Evolutionary conservation across 1,140 invertebrate species (phyloP).

Genomic region (Aphaenogaster floridana): DNA sequence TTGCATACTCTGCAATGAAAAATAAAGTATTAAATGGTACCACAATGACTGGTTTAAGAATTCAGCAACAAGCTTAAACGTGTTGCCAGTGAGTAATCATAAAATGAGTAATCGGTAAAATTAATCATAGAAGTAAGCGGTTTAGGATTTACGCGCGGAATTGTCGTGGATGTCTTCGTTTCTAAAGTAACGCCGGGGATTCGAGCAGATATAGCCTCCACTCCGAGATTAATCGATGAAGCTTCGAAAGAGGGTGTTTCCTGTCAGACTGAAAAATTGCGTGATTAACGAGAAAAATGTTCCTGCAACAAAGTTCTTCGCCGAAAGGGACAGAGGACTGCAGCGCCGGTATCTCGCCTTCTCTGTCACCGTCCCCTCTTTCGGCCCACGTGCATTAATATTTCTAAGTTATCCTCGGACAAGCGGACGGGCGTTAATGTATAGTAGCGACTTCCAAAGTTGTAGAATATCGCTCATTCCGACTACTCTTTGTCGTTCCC

Average conservation of each 20-base stretch:
- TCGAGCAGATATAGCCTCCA: constrained; percentile 22
- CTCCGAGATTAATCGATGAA: constrained; percentile 66
- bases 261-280: constrained; percentile 67
- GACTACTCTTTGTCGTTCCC: too few species aligned
- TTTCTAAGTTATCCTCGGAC: constrained; percentile 35
- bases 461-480: constrained; percentile 21
- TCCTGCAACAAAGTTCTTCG: constrained; percentile 60
- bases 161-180: constrained; percentile 36
- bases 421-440: constrained; percentile 22
- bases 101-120: constrained; percentile 30
- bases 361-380: constrained; percentile 13
- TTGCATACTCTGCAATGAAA: neutral
- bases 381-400: constrained; percentile 37
- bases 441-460: constrained; percentile 1
- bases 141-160: constrained; percentile 42
- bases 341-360: constrained; percentile 37
- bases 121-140: constrained; percentile 52
- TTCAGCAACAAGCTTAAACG: neutral
- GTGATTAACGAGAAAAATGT: constrained; percentile 69
- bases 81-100: constrained; percentile 6
- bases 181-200: constrained; percentile 35
- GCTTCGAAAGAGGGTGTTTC: constrained; percentile 65
- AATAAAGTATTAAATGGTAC: constrained; percentile 16
- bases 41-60: neutral
- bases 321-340: constrained; percentile 40